Conservation (phyloP, 1,140 invertebrate species). For the Pissodes strobi region DNA sequence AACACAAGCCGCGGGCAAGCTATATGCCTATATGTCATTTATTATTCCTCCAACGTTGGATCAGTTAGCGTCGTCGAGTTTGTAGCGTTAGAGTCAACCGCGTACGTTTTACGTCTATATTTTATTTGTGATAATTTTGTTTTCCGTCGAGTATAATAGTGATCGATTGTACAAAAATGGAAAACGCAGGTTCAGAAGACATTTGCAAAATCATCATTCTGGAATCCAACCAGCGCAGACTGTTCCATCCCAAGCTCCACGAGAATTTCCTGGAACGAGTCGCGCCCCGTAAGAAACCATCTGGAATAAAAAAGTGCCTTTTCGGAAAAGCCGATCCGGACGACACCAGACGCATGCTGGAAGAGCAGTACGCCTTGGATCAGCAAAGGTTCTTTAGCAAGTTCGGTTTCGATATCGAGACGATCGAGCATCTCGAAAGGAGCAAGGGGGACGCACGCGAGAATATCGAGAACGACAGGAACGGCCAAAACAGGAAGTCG, state of each 20-base stretch:
- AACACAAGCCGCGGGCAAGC: background rate
- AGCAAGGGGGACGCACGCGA: constrained; percentile 17
- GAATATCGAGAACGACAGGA: constrained; percentile 32
- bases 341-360: constrained; percentile 38
- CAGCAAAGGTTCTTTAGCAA: constrained; percentile 32
- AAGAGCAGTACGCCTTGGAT: constrained; percentile 39
- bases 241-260: constrained; percentile 22
- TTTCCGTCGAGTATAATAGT: background rate
- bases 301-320: constrained; percentile 34
- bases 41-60: constrained; percentile 4
- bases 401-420: constrained; percentile 42
- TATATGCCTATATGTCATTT: background rate
- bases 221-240: constrained; percentile 15
- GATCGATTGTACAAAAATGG: background rate
- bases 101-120: background rate
- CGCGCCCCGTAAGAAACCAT: constrained; percentile 14
- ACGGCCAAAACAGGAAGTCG: constrained; percentile 7
- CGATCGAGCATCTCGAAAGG: constrained; percentile 35
- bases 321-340: constrained; percentile 37
- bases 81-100: background rate
- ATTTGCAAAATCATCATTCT: constrained; percentile 35
- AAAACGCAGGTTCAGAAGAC: constrained; percentile 1
- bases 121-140: background rate
- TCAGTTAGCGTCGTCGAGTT: background rate
- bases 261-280: constrained; percentile 12